A percentile compares a stretch with the other conserved stretches of the same genome.
Conservation (phyloP, 2,113 vertebrate genomes). For the Sinocyclocheilus anophthalmus region DNA sequence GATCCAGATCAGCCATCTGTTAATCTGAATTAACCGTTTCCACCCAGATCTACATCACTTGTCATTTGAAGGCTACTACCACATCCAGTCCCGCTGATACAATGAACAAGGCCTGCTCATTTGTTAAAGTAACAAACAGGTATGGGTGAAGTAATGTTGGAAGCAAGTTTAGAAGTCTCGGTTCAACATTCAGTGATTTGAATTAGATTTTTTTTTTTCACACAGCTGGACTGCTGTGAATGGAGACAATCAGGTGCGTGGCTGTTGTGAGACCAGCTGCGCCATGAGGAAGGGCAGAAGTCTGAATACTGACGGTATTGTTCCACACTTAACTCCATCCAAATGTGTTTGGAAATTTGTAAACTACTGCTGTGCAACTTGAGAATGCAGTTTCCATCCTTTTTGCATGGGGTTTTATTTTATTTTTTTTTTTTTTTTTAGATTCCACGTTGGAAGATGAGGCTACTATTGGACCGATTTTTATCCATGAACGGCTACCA, state of each 20-base stretch:
- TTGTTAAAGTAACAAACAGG: constrained; percentile 62
- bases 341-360: too few relatives aligned
- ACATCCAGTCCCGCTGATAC: constrained; percentile 49
- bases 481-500: too few relatives aligned
- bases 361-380: too few relatives aligned
- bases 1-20: not conserved
- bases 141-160: constrained; percentile 16
- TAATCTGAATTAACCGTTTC: not conserved
- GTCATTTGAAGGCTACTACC: constrained; percentile 59
- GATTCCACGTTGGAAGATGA: too few relatives aligned
- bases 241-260: constrained; percentile 70
- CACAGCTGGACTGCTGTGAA: constrained; percentile 64
- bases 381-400: not conserved
- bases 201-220: too few relatives aligned
- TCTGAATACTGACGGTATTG: not conserved
- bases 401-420: too few relatives aligned
- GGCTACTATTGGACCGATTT: too few relatives aligned
- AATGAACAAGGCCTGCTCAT: constrained; percentile 71
- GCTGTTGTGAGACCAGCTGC: constrained; percentile 68
- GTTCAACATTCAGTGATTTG: too few relatives aligned
- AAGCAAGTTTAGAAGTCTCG: too few relatives aligned
- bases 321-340: not conserved
- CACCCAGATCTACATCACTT: constrained; percentile 69
- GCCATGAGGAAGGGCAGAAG: constrained; percentile 55
- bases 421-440: too few relatives aligned